A percentile compares a stretch with the other conserved stretches of the same genome.
Evolutionary conservation across 2,888 invertebrate genomes (phyloP).

Genomic region (Smittia sp.): DNA sequence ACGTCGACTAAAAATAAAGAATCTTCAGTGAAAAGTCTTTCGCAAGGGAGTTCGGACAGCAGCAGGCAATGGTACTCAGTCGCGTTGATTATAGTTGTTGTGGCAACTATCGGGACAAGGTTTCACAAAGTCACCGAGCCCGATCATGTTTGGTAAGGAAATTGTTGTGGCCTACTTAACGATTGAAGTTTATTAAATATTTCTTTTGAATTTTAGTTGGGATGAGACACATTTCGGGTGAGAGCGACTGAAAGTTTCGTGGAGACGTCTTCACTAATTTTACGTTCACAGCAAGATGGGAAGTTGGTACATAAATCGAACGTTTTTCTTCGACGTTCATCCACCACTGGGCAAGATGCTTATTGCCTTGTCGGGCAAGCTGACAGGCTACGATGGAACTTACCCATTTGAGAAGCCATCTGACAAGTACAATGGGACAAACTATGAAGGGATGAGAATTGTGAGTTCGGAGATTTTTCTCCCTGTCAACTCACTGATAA

Average conservation of each 20-base stretch:
- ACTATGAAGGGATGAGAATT: constrained; percentile 89
- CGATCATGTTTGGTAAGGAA: constrained; percentile 85
- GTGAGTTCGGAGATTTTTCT: constrained; percentile 58
- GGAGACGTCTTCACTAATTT: too few relatives aligned
- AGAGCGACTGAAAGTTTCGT: too few relatives aligned
- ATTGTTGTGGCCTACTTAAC: constrained; percentile 40
- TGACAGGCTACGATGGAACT: constrained; percentile 91
- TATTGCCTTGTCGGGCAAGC: constrained; percentile 84
- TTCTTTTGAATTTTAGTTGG: constrained; percentile 59
- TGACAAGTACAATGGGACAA: constrained; percentile 85
- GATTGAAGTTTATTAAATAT: constrained; percentile 55
- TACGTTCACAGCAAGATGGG: constrained; percentile 88
- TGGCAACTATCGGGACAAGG: constrained; percentile 70
- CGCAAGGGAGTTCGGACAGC: background rate
- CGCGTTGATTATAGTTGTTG: constrained; percentile 62
- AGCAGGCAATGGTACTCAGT: background rate
- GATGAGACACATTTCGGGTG: constrained; percentile 96
- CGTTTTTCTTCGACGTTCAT: constrained; percentile 98
- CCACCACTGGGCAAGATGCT: constrained; percentile 98
- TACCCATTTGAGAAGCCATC: constrained; percentile 96
- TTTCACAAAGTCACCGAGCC: constrained; percentile 89
- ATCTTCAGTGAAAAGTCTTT: constrained; percentile 21
- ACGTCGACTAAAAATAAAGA: constrained; percentile 31
- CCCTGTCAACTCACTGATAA: too few relatives aligned
- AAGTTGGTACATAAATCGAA: constrained; percentile 95